Conservation (phyloP, 2,888 invertebrate genomes). For the Oeneis ivallda region DNA sequence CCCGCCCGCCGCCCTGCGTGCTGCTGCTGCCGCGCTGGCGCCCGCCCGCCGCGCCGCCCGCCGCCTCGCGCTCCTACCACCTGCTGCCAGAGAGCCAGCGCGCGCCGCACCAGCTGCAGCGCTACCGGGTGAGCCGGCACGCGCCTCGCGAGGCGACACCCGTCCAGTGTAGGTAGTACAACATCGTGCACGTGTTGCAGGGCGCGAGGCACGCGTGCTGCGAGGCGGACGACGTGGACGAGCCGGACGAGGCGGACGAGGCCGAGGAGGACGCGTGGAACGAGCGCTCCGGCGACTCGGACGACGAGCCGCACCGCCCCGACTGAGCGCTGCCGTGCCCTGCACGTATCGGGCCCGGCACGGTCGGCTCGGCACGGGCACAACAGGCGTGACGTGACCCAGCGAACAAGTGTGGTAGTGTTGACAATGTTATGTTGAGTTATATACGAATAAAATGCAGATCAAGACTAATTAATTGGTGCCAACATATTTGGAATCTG, state of each 20-base stretch:
- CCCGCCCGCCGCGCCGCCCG: slow-evolving; percentile 31
- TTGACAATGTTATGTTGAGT: too few relatives aligned
- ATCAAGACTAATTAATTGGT: too few relatives aligned
- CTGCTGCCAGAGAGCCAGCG: slow-evolving; percentile 56
- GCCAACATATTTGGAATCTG: too few relatives aligned
- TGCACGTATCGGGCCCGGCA: not conserved
- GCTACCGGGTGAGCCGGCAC: slow-evolving; percentile 35
- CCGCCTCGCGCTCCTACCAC: slow-evolving; percentile 37
- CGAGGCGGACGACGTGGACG: slow-evolving; percentile 33
- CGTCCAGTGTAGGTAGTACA: too few relatives aligned
- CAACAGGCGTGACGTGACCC: not conserved
- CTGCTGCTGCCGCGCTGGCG: slow-evolving; percentile 48
- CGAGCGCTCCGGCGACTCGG: slow-evolving; percentile 30
- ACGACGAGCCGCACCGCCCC: not conserved
- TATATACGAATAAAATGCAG: too few relatives aligned
- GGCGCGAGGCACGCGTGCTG: slow-evolving; percentile 37
- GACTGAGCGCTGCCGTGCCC: slow-evolving; percentile 10
- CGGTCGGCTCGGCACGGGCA: slow-evolving; percentile 20
- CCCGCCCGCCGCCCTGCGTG: slow-evolving; percentile 51
- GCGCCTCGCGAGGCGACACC: slow-evolving; percentile 40
- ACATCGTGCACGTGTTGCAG: slow-evolving; percentile 13
- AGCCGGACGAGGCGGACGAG: slow-evolving; percentile 38
- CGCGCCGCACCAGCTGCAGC: slow-evolving; percentile 49
- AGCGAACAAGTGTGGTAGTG: too few relatives aligned
- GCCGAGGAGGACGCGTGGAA: slow-evolving; percentile 33